phyloP scores from a whole-genome alignment of 1,140 invertebrate genomes.

The Venturia canescens region DNA sequence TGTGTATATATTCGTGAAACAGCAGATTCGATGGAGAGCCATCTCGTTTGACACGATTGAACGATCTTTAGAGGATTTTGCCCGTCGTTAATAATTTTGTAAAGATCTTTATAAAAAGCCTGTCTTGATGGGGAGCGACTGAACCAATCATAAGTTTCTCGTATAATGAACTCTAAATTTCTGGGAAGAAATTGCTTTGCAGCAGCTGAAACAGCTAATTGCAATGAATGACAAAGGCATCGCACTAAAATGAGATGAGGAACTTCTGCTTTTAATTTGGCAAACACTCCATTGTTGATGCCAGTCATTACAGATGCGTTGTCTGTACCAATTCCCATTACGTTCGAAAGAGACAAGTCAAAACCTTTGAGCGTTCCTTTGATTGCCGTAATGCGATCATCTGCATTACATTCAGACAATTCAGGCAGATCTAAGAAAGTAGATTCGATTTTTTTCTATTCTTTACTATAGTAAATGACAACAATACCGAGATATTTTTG shows the following conservation, averaged over 20 bases:
- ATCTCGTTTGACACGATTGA: constrained; percentile 63
- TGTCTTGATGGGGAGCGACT: constrained; percentile 49
- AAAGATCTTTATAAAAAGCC: constrained; percentile 63
- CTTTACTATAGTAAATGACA: constrained; percentile 45
- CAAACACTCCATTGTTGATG: constrained; percentile 65
- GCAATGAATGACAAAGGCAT: constrained; percentile 63
- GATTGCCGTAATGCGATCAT: constrained; percentile 45
- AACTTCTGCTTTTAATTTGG: constrained; percentile 55
- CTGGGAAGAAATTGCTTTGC: constrained; percentile 60
- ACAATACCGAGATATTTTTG: constrained; percentile 62
- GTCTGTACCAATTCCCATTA: constrained; percentile 64
- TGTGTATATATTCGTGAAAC: constrained; percentile 39
- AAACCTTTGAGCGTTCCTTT: constrained; percentile 37
- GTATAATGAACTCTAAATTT: constrained; percentile 69
- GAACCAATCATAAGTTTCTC: constrained; percentile 71
- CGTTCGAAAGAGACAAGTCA: constrained; percentile 48
- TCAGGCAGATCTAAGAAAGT: constrained; percentile 50
- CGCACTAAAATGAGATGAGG: constrained; percentile 55
- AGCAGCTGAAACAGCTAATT: constrained; percentile 63
- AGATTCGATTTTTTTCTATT: constrained; percentile 31
- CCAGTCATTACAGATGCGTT: constrained; percentile 68
- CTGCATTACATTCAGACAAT: constrained; percentile 48
- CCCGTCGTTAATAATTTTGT: constrained; percentile 64
- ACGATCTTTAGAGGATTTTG: constrained; percentile 64
- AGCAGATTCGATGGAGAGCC: constrained; percentile 45